Evolutionary conservation across 2,797 vertebrate species (phyloP), one percentile per base, ranked within the genome.

Genomic region (Scolopax bukidnonensis): DNA sequence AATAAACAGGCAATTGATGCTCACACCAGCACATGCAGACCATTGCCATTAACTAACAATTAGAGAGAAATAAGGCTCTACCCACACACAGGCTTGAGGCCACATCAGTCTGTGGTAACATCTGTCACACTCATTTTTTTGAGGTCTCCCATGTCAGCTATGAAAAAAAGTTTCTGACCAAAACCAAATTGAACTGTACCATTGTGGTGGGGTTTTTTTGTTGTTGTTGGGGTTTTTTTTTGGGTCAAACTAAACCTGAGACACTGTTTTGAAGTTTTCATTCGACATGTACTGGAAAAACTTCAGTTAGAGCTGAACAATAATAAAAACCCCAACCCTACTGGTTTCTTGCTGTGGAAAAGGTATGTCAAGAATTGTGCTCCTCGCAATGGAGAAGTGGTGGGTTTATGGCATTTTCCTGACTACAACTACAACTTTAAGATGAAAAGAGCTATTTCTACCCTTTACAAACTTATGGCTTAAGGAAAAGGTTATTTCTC

Each of bases 1-100:
- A 64, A 74, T 11, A 38, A 83, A 38, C 1, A 10, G 43, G 51
- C 3, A 24, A 3, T 0, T 25, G 56, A 1, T 3, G 16, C 1
- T 41, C 40, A 36, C 12, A 23, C 18, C 63, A 64, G 61, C 48
- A 45, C 40, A 43, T 1, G 2, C 30, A 33, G 25, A 33, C 27
- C 32, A 11, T 5, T 40, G 45, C 63, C 21, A 7, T 50, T 7
- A 10, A 12, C 4, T 7, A 33, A 23, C 15, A 40, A 17, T 2
- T 23, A 25, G 38, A 45, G 4, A 56, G 32, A 61, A 32, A 12
- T 2, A 6, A 21, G 45, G 27, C 57, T 6, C 7, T 1, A 9
- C 16, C 12, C 53, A 21, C 24, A 27, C 27, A 2, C 1, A 16
- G 61, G 8, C 36, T 14, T 21, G 33, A 38, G 80, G 47, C 19